Percentiles rank a stretch among this genome's conserved stretches.
Evolutionary conservation across 2,888 invertebrate species (phyloP).

Genomic region (Eupithecia exiguata): DNA sequence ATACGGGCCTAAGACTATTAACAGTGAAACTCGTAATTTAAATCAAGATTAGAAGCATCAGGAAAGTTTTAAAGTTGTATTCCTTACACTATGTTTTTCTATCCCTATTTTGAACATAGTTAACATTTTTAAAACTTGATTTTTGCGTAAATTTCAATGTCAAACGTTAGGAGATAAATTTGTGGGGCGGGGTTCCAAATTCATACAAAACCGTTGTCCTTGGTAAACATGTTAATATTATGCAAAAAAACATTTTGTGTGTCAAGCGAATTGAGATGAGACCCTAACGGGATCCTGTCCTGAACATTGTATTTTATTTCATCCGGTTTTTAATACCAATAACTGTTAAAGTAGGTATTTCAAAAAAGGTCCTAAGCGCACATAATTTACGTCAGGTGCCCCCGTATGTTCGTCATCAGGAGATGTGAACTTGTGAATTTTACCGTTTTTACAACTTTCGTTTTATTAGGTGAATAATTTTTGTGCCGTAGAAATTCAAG

Average conservation of each 20-base stretch:
- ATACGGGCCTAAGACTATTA: not conserved
- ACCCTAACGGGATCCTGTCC: constrained; percentile 60
- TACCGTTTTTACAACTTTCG: constrained; percentile 44
- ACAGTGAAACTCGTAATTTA: not conserved
- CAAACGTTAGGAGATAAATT: not conserved
- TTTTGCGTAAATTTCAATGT: not conserved
- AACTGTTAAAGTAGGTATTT: constrained; percentile 46
- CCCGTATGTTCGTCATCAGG: constrained; percentile 31
- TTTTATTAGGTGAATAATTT: constrained; percentile 28
- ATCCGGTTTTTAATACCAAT: constrained; percentile 56
- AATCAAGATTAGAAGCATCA: not conserved
- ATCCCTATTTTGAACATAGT: not conserved
- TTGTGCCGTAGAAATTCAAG: constrained; percentile 10
- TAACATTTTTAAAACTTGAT: no score
- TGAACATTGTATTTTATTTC: constrained; percentile 45
- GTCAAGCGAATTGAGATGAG: constrained; percentile 46
- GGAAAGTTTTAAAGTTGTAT: not conserved
- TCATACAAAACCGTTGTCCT: constrained; percentile 34
- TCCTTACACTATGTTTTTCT: not conserved
- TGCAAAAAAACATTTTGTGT: constrained; percentile 47
- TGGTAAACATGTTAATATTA: constrained; percentile 50
- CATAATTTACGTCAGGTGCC: constrained; percentile 43
- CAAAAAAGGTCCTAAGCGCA: constrained; percentile 48
- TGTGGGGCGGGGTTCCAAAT: constrained; percentile 4
- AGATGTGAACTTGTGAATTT: constrained; percentile 33